Evolutionary conservation across 2,113 vertebrate species (phyloP).

Genomic region (Ahaetulla prasina): DNA sequence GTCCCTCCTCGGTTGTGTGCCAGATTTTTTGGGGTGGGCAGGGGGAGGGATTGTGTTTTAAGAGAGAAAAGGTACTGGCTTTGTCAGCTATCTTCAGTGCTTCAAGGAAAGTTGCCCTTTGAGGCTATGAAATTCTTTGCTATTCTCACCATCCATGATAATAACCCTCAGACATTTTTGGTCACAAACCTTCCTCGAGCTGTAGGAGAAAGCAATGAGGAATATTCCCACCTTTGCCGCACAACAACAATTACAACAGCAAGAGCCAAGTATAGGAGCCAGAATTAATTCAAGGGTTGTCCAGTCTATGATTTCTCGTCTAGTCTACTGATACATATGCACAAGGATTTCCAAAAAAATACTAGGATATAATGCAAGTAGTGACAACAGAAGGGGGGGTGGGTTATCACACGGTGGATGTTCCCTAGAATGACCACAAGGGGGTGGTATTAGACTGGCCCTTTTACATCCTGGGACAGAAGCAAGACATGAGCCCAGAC

Average conservation of each 20-base stretch:
- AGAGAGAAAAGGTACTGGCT: constrained; percentile 32
- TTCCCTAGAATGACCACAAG: constrained; percentile 62
- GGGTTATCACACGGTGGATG: constrained; percentile 56
- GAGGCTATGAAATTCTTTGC: constrained; percentile 42
- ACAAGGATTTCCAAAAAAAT: constrained; percentile 69
- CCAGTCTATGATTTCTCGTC: constrained; percentile 62
- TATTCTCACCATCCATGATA: constrained; percentile 36
- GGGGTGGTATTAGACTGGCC: constrained; percentile 62
- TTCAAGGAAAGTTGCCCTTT: constrained; percentile 14
- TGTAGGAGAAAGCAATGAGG: constrained; percentile 39
- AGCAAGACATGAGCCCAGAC: constrained; percentile 26
- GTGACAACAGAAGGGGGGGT: constrained; percentile 65
- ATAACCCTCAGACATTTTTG: constrained; percentile 59
- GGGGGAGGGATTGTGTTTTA: background rate
- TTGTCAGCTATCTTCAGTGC: background rate
- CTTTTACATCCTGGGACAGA: constrained; percentile 54
- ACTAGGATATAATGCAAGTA: constrained; percentile 69
- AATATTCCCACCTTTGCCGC: constrained; percentile 31
- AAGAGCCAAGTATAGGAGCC: constrained; percentile 64
- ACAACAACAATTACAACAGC: constrained; percentile 65
- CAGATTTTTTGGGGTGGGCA: fast-evolving
- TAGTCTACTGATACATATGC: constrained; percentile 68
- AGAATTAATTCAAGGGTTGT: constrained; percentile 64
- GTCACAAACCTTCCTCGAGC: constrained; percentile 60
- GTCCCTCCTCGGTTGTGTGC: background rate